phyloP scores from a whole-genome alignment of 1,140 invertebrate species.

The Prorops nasuta region DNA sequence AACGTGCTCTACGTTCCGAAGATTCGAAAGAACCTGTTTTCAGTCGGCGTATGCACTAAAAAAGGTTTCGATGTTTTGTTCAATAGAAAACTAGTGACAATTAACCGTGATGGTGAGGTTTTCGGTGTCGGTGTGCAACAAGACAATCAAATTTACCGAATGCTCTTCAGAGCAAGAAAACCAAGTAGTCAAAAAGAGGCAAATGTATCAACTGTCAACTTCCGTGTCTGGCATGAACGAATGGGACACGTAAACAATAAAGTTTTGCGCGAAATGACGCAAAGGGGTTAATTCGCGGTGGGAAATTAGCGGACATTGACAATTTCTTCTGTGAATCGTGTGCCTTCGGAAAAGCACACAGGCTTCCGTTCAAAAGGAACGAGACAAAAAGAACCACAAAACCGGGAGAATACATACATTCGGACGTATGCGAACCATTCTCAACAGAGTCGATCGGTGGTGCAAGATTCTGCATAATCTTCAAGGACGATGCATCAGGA shows the following conservation, averaged over 20 bases:
- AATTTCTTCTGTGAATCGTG: conserved; percentile 23
- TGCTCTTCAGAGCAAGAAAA: conserved; percentile 3
- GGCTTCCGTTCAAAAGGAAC: conserved; percentile 1
- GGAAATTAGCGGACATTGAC: not conserved
- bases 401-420: not conserved
- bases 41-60: conserved; percentile 15
- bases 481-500: conserved; percentile 30
- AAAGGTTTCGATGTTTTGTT: conserved; percentile 12
- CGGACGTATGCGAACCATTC: not conserved
- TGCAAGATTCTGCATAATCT: conserved; percentile 23
- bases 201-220: conserved; percentile 10
- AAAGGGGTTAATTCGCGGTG: not conserved
- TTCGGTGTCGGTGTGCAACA: conserved; percentile 16
- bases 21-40: conserved; percentile 21
- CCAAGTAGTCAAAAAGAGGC: not conserved
- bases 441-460: conserved; percentile 22
- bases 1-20: conserved; percentile 18
- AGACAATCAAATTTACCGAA: conserved; percentile 10
- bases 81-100: not conserved
- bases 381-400: not conserved
- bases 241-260: conserved; percentile 5
- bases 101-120: conserved; percentile 10
- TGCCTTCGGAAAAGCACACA: conserved; percentile 20
- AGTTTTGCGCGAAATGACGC: conserved; percentile 3
- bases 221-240: conserved; percentile 7